A percentile compares a stretch with the other conserved stretches of the same genome.
Conservation (phyloP, 2,113 vertebrate species). For the Narcine bancroftii region DNA sequence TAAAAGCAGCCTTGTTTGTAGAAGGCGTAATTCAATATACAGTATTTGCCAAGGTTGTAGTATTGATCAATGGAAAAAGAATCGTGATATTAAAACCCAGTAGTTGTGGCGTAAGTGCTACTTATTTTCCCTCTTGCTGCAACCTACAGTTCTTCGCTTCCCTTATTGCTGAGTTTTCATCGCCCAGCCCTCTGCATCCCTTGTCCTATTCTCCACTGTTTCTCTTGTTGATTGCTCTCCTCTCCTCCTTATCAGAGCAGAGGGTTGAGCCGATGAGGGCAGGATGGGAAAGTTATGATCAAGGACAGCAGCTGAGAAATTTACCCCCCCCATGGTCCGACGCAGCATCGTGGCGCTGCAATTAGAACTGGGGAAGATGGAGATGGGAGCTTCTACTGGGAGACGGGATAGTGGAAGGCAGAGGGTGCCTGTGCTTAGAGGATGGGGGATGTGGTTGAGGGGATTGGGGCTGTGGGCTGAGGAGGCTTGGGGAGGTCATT, state of each 20-base stretch:
- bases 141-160: not conserved
- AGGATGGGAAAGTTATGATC: not conserved
- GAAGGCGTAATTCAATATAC: not conserved
- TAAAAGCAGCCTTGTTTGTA: not conserved
- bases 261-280: not conserved
- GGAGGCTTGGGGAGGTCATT: too few relatives aligned
- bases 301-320: not conserved
- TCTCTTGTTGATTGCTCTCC: not conserved
- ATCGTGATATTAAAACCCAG: not conserved
- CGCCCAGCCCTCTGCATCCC: not conserved
- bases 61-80: not conserved
- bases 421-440: too few relatives aligned
- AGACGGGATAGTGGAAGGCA: too few relatives aligned
- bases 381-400: too few relatives aligned
- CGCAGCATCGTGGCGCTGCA: too few relatives aligned
- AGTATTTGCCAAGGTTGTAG: not conserved
- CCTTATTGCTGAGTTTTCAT: not conserved
- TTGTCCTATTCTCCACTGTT: too few relatives aligned
- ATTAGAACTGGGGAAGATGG: too few relatives aligned
- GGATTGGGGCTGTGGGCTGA: too few relatives aligned
- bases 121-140: not conserved
- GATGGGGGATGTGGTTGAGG: too few relatives aligned
- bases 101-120: not conserved
- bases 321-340: too few relatives aligned
- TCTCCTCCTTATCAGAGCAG: not conserved